A percentile compares a stretch with the other conserved stretches of the same genome.
Evolutionary conservation across 2,888 invertebrate genomes (phyloP).

Genomic region (Coenonympha glycerion): DNA sequence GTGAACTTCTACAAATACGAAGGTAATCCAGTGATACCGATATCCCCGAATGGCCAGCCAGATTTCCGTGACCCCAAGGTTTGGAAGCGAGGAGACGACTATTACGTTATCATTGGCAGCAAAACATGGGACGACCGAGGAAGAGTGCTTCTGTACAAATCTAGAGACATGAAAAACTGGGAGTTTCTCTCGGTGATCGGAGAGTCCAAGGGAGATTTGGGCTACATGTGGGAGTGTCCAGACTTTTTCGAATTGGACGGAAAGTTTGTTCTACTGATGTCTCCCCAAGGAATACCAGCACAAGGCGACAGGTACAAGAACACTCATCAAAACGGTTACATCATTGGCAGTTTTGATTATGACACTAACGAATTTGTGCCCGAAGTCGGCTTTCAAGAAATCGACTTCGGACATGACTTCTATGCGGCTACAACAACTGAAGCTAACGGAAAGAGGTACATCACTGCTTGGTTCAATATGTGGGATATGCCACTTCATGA

Average conservation of each 20-base stretch:
- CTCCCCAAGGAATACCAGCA: slow-evolving; percentile 59
- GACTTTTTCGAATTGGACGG: slow-evolving; percentile 68
- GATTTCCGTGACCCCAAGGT: slow-evolving; percentile 73
- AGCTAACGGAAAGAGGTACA: slow-evolving; percentile 50
- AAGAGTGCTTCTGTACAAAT: slow-evolving; percentile 59
- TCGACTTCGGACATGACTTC: slow-evolving; percentile 68
- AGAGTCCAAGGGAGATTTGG: slow-evolving; percentile 53
- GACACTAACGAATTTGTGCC: slow-evolving; percentile 55
- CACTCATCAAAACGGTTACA: slow-evolving; percentile 56
- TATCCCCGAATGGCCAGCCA: slow-evolving; percentile 50
- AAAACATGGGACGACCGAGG: slow-evolving; percentile 52
- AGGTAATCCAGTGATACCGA: slow-evolving; percentile 58
- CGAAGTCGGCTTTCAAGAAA: slow-evolving; percentile 56
- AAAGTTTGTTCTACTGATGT: slow-evolving; percentile 60
- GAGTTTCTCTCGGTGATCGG: slow-evolving; percentile 54
- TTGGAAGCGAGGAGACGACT: slow-evolving; percentile 58
- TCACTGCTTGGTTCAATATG: slow-evolving; percentile 65
- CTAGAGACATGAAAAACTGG: slow-evolving; percentile 56
- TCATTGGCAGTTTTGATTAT: slow-evolving; percentile 62
- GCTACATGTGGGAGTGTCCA: slow-evolving; percentile 74
- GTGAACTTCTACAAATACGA: slow-evolving; percentile 56
- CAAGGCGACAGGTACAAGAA: slow-evolving; percentile 64
- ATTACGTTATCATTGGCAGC: slow-evolving; percentile 64
- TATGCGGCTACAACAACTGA: slow-evolving; percentile 65
- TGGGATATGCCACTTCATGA: slow-evolving; percentile 61